Conservation (phyloP, 2,888 invertebrate species). For the Scaptomyza parva region DNA sequence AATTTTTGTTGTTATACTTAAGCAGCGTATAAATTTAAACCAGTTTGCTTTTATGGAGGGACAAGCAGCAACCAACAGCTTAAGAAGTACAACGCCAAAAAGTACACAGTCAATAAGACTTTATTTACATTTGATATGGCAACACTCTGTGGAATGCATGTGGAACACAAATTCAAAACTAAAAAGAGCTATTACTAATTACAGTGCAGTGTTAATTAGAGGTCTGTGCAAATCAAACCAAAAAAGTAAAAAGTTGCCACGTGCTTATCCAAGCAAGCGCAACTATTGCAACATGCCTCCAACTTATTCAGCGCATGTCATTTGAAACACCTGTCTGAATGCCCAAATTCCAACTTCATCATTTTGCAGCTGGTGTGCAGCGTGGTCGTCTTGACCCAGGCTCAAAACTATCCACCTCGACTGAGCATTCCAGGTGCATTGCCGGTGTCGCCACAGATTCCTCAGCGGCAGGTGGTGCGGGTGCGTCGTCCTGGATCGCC, state of each 20-base stretch:
- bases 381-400: constrained; percentile 75
- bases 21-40: constrained; percentile 64
- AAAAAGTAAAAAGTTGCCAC: constrained; percentile 1
- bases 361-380: constrained; percentile 63
- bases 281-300: constrained; percentile 22
- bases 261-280: constrained; percentile 18
- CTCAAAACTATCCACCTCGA: constrained; percentile 88
- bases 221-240: constrained; percentile 19
- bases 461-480: constrained; percentile 79
- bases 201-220: constrained; percentile 25
- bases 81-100: constrained; percentile 47
- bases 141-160: constrained; percentile 18
- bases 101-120: constrained; percentile 14
- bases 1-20: constrained; percentile 59
- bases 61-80: constrained; percentile 15
- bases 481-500: constrained; percentile 85
- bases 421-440: constrained; percentile 89
- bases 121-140: constrained; percentile 15
- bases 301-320: constrained; percentile 14
- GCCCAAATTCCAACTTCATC: background rate
- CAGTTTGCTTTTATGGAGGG: constrained; percentile 57
- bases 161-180: constrained; percentile 4
- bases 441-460: constrained; percentile 76
- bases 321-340: constrained; percentile 18
- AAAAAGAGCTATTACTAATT: constrained; percentile 5